phyloP scores from a whole-genome alignment of 2,113 vertebrate genomes.

The Micronycteris hirsuta region DNA sequence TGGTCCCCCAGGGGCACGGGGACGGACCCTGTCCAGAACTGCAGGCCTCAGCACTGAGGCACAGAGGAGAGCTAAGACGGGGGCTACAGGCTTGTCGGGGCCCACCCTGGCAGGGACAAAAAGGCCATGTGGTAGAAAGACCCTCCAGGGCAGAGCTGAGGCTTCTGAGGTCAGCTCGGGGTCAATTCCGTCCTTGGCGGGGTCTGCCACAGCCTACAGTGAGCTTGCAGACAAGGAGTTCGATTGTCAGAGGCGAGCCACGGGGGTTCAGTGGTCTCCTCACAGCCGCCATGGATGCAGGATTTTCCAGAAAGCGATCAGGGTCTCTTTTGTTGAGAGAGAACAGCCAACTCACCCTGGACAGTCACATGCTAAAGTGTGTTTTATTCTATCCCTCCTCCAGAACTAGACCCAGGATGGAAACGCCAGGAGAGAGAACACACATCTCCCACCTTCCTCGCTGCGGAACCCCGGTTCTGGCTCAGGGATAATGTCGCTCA shows the following conservation, averaged over 20 bases:
- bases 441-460: neutral
- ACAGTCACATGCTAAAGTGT: neutral
- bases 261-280: neutral
- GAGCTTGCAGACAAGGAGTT: neutral
- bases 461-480: neutral
- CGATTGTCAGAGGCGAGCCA: neutral
- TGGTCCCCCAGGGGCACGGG: neutral
- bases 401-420: neutral
- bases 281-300: rapidly evolving
- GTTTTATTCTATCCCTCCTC: neutral
- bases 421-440: neutral
- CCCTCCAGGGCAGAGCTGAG: neutral
- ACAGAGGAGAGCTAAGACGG: neutral
- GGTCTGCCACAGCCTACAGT: neutral
- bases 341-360: neutral
- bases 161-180: neutral
- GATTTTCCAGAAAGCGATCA: neutral
- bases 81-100: neutral
- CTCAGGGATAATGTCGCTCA: neutral
- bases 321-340: neutral
- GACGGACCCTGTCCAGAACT: neutral
- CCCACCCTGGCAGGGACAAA: neutral
- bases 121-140: neutral
- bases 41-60: neutral
- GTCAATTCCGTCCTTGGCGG: neutral